Evolutionary conservation across 2,888 invertebrate genomes (phyloP).

Genomic region (Zhengitettix transpicula): DNA sequence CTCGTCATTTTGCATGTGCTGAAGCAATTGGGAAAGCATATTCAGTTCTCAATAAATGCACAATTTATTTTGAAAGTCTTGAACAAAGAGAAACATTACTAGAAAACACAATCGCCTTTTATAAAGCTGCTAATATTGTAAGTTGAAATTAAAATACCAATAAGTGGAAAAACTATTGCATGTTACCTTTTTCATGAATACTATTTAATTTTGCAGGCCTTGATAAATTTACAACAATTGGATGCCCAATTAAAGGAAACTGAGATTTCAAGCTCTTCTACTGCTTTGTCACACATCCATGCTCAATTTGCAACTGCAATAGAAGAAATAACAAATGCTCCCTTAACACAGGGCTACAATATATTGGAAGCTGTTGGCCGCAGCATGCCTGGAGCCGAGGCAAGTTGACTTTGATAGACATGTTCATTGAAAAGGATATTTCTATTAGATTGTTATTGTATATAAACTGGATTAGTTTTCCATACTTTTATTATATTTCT

Average conservation of each 20-base stretch:
- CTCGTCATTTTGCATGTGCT: constrained; percentile 52
- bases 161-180: too few relatives aligned
- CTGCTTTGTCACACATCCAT: constrained; percentile 48
- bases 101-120: constrained; percentile 51
- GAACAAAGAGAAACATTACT: constrained; percentile 53
- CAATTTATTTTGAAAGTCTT: constrained; percentile 52
- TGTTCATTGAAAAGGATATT: background rate
- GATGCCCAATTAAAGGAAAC: constrained; percentile 52
- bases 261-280: constrained; percentile 44
- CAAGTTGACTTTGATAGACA: constrained; percentile 13
- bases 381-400: constrained; percentile 43
- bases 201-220: constrained; percentile 31
- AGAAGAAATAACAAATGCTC: constrained; percentile 45
- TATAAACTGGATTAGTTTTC: background rate
- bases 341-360: constrained; percentile 53
- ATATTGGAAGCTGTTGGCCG: constrained; percentile 50
- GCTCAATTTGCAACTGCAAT: constrained; percentile 46
- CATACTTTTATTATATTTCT: background rate
- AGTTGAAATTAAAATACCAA: constrained; percentile 10
- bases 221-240: constrained; percentile 53
- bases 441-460: background rate
- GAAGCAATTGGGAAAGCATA: constrained; percentile 50
- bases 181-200: too few relatives aligned
- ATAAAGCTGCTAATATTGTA: constrained; percentile 48
- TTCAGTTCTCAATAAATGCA: constrained; percentile 42